A percentile compares a stretch with the other conserved stretches of the same genome.
Conservation (phyloP, 1,140 invertebrate genomes). For the Globodera ellingtonae region DNA sequence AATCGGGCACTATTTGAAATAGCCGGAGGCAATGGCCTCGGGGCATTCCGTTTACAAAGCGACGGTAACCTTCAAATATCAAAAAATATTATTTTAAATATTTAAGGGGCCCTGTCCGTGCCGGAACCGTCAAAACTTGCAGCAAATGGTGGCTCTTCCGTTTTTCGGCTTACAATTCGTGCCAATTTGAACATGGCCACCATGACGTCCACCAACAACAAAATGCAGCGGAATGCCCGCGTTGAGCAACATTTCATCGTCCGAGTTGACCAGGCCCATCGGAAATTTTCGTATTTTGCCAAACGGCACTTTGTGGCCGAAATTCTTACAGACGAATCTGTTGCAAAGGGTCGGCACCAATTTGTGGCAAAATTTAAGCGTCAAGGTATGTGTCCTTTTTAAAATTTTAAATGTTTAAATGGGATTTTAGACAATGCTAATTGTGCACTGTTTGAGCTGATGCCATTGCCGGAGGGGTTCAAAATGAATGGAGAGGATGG, state of each 20-base stretch:
- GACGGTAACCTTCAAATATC: background rate
- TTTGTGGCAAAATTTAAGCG: conserved; percentile 45
- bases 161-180: conserved; percentile 5
- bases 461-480: conserved; percentile 39
- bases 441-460: conserved; percentile 22
- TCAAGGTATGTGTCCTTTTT: conserved; percentile 24
- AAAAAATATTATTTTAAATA: background rate
- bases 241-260: conserved; percentile 43
- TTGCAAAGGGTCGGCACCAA: background rate
- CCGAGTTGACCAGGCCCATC: conserved; percentile 21
- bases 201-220: background rate
- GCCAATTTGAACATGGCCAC: background rate
- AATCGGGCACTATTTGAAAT: background rate
- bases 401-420: conserved; percentile 26
- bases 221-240: background rate
- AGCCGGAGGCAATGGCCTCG: background rate
- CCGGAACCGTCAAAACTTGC: background rate
- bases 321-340: conserved; percentile 19
- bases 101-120: background rate
- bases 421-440: conserved; percentile 22
- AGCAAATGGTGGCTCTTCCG: too few relatives aligned
- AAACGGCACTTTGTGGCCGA: conserved; percentile 34
- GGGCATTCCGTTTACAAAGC: background rate
- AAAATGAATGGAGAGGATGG: conserved; percentile 37
- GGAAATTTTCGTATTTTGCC: conserved; percentile 40